Conservation (phyloP, 2,797 vertebrate genomes). For the Malurus leucopterus region DNA sequence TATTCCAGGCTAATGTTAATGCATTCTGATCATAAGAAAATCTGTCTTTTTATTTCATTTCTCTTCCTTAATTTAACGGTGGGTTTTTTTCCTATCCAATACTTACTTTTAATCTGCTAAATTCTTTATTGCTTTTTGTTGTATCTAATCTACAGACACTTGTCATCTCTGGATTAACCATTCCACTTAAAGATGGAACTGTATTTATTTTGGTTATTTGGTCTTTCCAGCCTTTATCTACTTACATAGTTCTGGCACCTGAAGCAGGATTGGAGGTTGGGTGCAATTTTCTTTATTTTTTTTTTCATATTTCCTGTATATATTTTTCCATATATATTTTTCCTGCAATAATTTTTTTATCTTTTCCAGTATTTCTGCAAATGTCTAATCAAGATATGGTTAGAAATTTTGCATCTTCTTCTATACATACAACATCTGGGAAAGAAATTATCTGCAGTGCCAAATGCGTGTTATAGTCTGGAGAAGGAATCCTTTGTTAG, state of each 20-base stretch:
- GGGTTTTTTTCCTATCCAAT: background rate
- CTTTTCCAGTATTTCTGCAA: background rate
- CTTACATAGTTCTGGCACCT: background rate
- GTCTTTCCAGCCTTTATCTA: background rate
- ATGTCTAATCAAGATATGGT: background rate
- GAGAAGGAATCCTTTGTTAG: background rate
- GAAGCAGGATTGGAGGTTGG: background rate
- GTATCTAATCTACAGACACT: background rate
- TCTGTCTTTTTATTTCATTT: slow-evolving; percentile 19
- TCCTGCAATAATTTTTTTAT: background rate
- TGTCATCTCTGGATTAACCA: background rate
- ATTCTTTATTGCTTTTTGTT: background rate
- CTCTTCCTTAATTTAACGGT: background rate
- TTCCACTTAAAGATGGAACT: background rate
- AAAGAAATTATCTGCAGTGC: background rate
- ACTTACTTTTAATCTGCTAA: slow-evolving; percentile 6
- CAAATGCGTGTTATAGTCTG: background rate
- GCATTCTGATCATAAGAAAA: slow-evolving; percentile 10
- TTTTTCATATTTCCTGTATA: background rate
- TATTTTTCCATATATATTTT: background rate
- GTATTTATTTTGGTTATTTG: background rate
- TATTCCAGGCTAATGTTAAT: slow-evolving; percentile 33
- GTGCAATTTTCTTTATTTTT: background rate
- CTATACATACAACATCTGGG: background rate
- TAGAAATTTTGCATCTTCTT: background rate